phyloP scores from a whole-genome alignment of 2,888 invertebrate genomes.

The Colostygia pectinataria region DNA sequence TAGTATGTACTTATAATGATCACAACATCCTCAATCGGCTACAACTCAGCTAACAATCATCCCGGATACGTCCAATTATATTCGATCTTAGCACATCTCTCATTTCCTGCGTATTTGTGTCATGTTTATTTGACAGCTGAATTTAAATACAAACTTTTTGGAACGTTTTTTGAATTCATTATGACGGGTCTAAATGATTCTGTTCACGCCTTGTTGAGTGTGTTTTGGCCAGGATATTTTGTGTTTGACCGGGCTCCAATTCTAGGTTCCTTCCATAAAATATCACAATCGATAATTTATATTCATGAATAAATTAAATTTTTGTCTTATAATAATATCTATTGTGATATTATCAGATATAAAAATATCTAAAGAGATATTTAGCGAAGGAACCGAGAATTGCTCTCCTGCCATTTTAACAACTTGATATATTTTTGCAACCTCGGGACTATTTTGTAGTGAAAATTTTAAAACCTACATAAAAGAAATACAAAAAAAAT shows the following conservation, averaged over 20 bases:
- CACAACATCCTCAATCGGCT: constrained; percentile 24
- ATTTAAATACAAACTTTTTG: constrained; percentile 21
- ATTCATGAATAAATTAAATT: too few species aligned
- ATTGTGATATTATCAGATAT: too few species aligned
- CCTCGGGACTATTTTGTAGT: not conserved
- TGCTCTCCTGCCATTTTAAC: constrained; percentile 3
- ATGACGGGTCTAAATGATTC: constrained; percentile 14
- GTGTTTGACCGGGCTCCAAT: too few species aligned
- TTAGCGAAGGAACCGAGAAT: too few species aligned
- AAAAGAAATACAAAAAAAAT: too few species aligned
- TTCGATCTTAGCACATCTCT: constrained; percentile 36
- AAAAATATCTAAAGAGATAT: too few species aligned
- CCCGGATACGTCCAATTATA: constrained; percentile 38
- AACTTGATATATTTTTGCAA: not conserved
- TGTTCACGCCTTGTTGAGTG: constrained; percentile 15
- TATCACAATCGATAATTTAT: too few species aligned
- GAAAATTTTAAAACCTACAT: too few species aligned
- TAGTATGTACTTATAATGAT: too few species aligned
- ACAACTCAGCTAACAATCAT: constrained; percentile 31
- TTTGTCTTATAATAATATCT: too few species aligned
- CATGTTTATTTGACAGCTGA: constrained; percentile 31
- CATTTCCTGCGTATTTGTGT: constrained; percentile 33
- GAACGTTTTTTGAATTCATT: constrained; percentile 16
- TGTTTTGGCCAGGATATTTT: constrained; percentile 12
- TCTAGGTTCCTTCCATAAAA: too few species aligned